A percentile compares a stretch with the other conserved stretches of the same genome.
phyloP scores from a whole-genome alignment of 1,140 invertebrate genomes.

The Artemia franciscana region DNA sequence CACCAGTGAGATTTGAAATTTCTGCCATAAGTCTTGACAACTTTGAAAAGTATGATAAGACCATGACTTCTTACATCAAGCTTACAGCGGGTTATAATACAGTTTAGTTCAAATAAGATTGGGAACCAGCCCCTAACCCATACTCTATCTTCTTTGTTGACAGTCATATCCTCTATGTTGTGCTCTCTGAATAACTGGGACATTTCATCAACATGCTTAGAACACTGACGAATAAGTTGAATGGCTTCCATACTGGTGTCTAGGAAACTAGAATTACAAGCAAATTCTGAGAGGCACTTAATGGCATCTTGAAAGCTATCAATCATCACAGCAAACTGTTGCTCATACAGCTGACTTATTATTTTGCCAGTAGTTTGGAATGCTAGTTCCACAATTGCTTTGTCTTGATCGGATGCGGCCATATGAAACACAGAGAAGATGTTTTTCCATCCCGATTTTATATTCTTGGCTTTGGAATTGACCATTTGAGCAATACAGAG shows the following conservation, averaged over 20 bases:
- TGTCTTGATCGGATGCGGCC: constrained; percentile 82
- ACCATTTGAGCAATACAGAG: constrained; percentile 96
- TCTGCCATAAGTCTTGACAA: constrained; percentile 92
- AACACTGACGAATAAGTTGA: constrained; percentile 78
- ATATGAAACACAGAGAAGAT: constrained; percentile 99
- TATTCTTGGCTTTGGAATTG: constrained; percentile 87
- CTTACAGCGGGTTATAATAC: constrained; percentile 78
- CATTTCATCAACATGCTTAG: constrained; percentile 76
- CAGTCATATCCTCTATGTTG: constrained; percentile 47
- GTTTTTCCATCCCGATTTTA: constrained; percentile 98
- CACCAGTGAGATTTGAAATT: constrained; percentile 91
- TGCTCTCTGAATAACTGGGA: constrained; percentile 43
- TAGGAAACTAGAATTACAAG: constrained; percentile 87
- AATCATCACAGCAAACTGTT: constrained; percentile 83
- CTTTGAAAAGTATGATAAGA: constrained; percentile 81
- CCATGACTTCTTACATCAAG: constrained; percentile 65
- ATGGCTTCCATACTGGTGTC: constrained; percentile 99
- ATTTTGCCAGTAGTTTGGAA: constrained; percentile 89
- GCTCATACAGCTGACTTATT: constrained; percentile 76
- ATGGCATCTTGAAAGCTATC: constrained; percentile 99
- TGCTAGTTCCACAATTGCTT: constrained; percentile 83
- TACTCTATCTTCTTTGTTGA: constrained; percentile 35
- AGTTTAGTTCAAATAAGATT: constrained; percentile 85
- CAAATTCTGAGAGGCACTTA: constrained; percentile 97
- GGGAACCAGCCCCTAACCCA: constrained; percentile 99